phyloP scores from a whole-genome alignment of 2,113 vertebrate genomes.

The Melospiza melodia region DNA sequence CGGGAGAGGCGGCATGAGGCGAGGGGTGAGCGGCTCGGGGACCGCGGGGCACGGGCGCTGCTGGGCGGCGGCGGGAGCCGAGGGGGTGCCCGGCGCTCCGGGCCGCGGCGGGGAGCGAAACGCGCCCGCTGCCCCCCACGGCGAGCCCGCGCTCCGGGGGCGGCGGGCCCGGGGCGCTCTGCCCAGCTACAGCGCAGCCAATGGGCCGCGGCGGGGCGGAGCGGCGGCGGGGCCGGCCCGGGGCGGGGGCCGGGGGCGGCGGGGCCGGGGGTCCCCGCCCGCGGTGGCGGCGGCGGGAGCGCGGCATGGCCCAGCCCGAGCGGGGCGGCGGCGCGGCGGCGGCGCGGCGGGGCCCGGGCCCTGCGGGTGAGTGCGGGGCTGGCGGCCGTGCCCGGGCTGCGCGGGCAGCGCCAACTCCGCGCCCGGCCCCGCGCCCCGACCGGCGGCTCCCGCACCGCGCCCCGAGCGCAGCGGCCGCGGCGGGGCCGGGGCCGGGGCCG shows the following conservation, averaged over 20 bases:
- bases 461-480: neutral
- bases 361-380: too few species aligned
- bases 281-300: too few species aligned
- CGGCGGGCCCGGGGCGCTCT: slow-evolving; percentile 13
- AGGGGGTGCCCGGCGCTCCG: too few species aligned
- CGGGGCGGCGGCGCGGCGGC: too few species aligned
- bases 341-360: too few species aligned
- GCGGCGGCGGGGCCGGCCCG: neutral
- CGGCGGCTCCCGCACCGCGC: too few species aligned
- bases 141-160: neutral
- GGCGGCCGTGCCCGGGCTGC: too few species aligned
- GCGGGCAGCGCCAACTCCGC: too few species aligned
- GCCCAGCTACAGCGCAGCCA: slow-evolving; percentile 69
- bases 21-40: neutral
- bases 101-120: neutral
- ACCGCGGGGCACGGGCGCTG: neutral
- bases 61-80: neutral
- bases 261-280: too few species aligned
- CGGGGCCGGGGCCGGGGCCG: neutral
- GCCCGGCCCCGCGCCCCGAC: too few species aligned
- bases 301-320: too few species aligned
- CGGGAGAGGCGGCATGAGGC: neutral
- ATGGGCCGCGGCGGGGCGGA: neutral
- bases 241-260: too few species aligned
- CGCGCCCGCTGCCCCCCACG: neutral